Evolutionary conservation across 2,113 vertebrate species (phyloP).

Genomic region (Malurus melanocephalus): DNA sequence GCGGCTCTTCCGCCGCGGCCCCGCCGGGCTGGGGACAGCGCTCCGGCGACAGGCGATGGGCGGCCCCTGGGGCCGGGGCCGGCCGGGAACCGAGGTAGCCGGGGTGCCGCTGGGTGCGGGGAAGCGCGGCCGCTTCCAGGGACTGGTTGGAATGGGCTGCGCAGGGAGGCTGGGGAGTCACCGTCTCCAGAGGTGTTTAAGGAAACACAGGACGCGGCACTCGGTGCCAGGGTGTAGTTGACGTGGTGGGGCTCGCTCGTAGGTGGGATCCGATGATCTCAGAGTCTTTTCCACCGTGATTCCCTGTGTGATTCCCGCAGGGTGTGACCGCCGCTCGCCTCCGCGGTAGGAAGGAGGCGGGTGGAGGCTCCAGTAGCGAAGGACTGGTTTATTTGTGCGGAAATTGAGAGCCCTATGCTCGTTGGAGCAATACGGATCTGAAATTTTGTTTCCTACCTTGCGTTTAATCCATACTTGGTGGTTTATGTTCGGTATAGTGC

Average conservation of each 20-base stretch:
- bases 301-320: fast-evolving
- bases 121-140: no score
- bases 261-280: not conserved
- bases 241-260: not conserved
- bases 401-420: not conserved
- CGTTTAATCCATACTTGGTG: fast-evolving
- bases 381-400: not conserved
- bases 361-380: not conserved
- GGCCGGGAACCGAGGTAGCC: not conserved
- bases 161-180: not conserved
- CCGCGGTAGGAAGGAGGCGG: not conserved
- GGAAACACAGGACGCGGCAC: not conserved
- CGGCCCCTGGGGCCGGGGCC: not conserved
- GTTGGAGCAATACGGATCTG: fast-evolving
- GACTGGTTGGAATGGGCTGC: fast-evolving
- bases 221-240: fast-evolving
- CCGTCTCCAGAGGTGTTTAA: not conserved
- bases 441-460: fast-evolving
- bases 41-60: not conserved
- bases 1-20: not conserved
- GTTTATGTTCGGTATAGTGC: not conserved
- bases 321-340: not conserved
- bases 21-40: not conserved
- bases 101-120: not conserved
- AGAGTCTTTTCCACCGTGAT: fast-evolving